Evolutionary conservation across 2,888 invertebrate genomes (phyloP).

Genomic region (Netelia fuscicornis): DNA sequence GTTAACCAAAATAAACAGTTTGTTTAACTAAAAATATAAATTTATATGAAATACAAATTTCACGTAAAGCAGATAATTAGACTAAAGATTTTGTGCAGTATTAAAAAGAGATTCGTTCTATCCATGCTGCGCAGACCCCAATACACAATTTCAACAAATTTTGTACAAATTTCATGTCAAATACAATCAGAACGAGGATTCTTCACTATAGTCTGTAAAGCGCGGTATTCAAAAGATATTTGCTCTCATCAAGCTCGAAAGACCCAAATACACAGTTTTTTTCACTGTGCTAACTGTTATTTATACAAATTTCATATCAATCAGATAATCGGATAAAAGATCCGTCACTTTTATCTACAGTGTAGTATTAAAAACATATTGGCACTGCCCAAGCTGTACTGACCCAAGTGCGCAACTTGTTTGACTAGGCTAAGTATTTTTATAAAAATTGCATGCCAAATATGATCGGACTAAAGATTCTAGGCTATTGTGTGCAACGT

Average conservation of each 20-base stretch:
- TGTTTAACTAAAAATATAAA: too few relatives aligned
- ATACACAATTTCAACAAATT: too few relatives aligned
- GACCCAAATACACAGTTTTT: neutral
- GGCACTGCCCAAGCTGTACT: too few relatives aligned
- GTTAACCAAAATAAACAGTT: too few relatives aligned
- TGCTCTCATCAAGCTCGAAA: neutral
- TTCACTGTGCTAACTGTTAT: too few relatives aligned
- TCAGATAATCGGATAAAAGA: neutral
- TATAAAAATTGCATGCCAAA: neutral
- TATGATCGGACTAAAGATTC: neutral
- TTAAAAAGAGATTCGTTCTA: neutral
- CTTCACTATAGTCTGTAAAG: neutral
- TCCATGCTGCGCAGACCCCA: neutral
- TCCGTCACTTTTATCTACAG: too few relatives aligned
- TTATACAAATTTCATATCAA: too few relatives aligned
- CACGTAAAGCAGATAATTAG: neutral
- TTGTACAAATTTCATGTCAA: neutral
- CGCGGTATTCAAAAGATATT: neutral
- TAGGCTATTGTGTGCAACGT: too few relatives aligned
- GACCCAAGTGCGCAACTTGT: too few relatives aligned
- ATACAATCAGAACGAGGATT: neutral
- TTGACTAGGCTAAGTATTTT: too few relatives aligned
- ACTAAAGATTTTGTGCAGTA: neutral
- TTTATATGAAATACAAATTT: neutral
- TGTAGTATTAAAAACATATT: too few relatives aligned